Evolutionary conservation across 2,113 vertebrate species (phyloP).

Genomic region (Halcyon malimbica): DNA sequence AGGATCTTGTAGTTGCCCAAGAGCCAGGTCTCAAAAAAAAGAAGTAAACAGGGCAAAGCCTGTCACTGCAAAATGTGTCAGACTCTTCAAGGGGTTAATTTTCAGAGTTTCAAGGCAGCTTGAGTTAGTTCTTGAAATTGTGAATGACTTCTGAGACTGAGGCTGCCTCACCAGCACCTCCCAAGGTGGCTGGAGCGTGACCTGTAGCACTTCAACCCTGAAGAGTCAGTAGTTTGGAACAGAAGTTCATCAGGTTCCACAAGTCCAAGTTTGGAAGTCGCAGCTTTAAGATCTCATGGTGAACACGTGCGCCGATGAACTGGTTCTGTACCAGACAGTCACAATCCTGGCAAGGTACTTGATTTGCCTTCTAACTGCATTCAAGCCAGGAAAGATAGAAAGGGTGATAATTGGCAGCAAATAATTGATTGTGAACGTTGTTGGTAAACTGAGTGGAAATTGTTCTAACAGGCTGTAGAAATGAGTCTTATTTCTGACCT

Average conservation of each 20-base stretch:
- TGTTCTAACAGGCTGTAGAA: background rate
- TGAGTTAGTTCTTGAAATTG: background rate
- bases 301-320: background rate
- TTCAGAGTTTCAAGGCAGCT: background rate
- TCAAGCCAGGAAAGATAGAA: background rate
- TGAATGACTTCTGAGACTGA: background rate
- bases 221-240: background rate
- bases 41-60: background rate
- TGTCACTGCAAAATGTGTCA: rapidly evolving
- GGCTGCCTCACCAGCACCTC: background rate
- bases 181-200: background rate
- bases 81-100: background rate
- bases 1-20: background rate
- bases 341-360: background rate
- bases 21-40: background rate
- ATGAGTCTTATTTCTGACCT: background rate
- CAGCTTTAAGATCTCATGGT: background rate
- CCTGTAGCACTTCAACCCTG: background rate
- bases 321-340: background rate
- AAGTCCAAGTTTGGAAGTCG: background rate
- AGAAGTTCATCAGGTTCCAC: background rate
- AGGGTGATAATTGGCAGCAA: background rate
- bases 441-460: background rate
- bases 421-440: background rate
- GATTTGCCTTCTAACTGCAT: background rate